A percentile compares a stretch with the other conserved stretches of the same genome.
Evolutionary conservation across 2,888 invertebrate species (phyloP).

Genomic region (Mycalesis mineus): DNA sequence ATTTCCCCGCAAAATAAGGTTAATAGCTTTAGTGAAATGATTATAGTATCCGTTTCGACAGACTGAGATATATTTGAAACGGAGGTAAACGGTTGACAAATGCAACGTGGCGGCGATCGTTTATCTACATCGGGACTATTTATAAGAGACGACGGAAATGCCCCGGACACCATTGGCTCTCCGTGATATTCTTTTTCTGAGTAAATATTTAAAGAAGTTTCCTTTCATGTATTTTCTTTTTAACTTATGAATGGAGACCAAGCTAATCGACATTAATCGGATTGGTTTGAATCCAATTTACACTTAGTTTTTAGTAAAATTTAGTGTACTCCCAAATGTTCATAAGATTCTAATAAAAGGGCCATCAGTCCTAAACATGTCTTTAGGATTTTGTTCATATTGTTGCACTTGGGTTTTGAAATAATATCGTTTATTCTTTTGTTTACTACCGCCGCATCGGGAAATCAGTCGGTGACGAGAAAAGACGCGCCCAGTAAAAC

Average conservation of each 20-base stretch:
- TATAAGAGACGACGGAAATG: constrained; percentile 45
- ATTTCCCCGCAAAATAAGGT: constrained; percentile 8
- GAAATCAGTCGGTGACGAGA: too few relatives aligned
- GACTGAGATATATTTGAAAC: constrained; percentile 22
- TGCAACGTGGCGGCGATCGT: constrained; percentile 29
- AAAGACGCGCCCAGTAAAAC: too few relatives aligned
- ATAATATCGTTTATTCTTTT: too few relatives aligned
- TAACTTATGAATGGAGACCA: not conserved
- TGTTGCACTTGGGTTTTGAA: too few relatives aligned
- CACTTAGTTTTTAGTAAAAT: too few relatives aligned
- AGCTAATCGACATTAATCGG: not conserved
- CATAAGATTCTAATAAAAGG: too few relatives aligned
- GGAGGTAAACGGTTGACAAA: constrained; percentile 32
- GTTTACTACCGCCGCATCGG: too few relatives aligned
- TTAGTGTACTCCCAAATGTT: too few relatives aligned
- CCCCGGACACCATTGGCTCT: constrained; percentile 18
- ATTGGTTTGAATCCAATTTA: not conserved
- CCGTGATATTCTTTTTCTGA: constrained; percentile 22
- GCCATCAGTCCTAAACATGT: too few relatives aligned
- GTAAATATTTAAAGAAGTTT: constrained; percentile 1
- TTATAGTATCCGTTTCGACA: constrained; percentile 4
- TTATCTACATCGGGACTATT: constrained; percentile 43
- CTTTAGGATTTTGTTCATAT: too few relatives aligned
- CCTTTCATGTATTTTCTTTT: not conserved
- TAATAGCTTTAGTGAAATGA: constrained; percentile 1